Evolutionary conservation across 2,797 vertebrate species (phyloP).

Genomic region (Chaunax sp.): DNA sequence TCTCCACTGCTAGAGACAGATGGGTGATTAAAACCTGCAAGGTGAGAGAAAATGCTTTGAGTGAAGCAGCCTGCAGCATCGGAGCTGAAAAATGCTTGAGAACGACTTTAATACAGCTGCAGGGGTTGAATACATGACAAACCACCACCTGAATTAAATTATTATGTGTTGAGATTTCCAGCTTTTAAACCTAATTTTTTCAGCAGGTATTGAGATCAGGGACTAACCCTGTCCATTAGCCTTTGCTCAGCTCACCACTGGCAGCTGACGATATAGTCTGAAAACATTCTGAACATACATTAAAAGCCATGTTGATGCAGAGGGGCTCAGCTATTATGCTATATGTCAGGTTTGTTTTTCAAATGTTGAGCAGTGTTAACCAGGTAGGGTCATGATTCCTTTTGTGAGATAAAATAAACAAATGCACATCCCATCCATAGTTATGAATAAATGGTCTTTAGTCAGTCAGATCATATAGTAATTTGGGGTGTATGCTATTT

Average conservation of each 20-base stretch:
- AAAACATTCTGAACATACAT: slow-evolving; percentile 5
- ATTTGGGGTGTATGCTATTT: too few species aligned
- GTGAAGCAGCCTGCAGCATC: slow-evolving; percentile 23
- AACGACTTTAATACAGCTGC: slow-evolving; percentile 24
- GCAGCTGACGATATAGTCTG: slow-evolving; percentile 6
- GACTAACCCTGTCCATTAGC: slow-evolving; percentile 29
- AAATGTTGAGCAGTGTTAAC: too few species aligned
- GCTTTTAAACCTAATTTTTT: slow-evolving; percentile 10
- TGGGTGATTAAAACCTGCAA: slow-evolving; percentile 52
- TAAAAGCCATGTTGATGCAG: neutral
- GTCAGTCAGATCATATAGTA: neutral
- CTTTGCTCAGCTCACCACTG: slow-evolving; percentile 9
- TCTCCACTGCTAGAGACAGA: slow-evolving; percentile 40
- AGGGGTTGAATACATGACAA: slow-evolving; percentile 45
- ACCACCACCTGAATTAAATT: slow-evolving; percentile 29
- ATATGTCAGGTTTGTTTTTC: neutral
- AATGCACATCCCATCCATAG: neutral
- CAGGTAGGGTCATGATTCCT: neutral
- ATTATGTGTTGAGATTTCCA: slow-evolving; percentile 20
- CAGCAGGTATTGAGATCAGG: slow-evolving; percentile 11
- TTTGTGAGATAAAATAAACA: neutral
- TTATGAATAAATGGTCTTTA: neutral
- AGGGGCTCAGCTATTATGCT: neutral
- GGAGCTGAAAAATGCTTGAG: slow-evolving; percentile 15
- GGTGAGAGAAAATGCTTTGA: slow-evolving; percentile 35